Percentiles rank a stretch among this genome's conserved stretches.
Conservation (phyloP, 2,113 vertebrate species). For the Columba janthina region DNA sequence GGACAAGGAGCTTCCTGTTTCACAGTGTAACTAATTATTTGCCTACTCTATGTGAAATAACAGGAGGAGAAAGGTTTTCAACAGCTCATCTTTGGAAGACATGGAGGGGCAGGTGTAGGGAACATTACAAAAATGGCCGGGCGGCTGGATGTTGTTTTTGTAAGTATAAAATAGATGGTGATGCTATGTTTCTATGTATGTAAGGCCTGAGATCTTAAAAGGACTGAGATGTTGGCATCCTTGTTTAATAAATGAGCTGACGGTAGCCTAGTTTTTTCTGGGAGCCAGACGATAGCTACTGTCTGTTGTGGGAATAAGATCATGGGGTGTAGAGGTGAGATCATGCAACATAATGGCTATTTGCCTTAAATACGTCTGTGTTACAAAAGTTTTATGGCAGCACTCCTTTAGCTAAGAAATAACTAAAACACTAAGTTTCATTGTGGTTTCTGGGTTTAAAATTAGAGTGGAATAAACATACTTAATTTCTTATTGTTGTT, state of each 20-base stretch:
- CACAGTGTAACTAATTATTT: background rate
- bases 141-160: background rate
- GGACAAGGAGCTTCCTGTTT: background rate
- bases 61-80: constrained; percentile 23
- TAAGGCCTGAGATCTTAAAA: background rate
- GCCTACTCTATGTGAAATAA: background rate
- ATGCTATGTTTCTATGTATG: background rate
- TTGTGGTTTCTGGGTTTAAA: background rate
- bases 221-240: background rate
- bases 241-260: background rate
- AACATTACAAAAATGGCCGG: background rate
- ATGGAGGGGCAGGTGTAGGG: constrained; percentile 14
- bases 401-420: background rate
- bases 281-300: background rate
- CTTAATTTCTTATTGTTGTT: background rate
- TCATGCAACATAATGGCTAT: background rate
- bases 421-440: background rate
- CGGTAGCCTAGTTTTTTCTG: background rate
- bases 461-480: background rate
- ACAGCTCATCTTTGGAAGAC: constrained; percentile 4
- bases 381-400: background rate
- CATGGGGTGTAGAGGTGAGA: background rate
- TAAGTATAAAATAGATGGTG: constrained; percentile 43
- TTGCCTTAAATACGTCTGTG: background rate
- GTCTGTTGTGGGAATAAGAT: background rate